Evolutionary conservation across 2,888 invertebrate genomes (phyloP).

Genomic region (Xanthorhoe spadicearia): DNA sequence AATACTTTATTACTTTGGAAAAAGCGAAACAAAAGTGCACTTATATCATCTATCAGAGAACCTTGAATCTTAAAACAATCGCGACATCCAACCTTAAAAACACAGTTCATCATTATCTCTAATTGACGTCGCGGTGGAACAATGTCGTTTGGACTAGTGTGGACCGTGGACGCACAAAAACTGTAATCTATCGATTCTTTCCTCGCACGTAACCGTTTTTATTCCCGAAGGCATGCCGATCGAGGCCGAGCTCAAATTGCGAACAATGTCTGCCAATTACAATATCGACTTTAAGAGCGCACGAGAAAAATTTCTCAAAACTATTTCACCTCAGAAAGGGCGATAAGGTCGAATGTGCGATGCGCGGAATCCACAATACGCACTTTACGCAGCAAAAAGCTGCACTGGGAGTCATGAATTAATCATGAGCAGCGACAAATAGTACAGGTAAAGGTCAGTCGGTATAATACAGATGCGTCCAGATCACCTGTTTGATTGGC

Average conservation of each 20-base stretch:
- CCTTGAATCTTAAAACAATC: slow-evolving; percentile 59
- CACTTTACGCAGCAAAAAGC: slow-evolving; percentile 72
- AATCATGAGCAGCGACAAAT: slow-evolving; percentile 79
- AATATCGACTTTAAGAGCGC: slow-evolving; percentile 68
- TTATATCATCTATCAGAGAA: slow-evolving; percentile 49
- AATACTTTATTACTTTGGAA: slow-evolving; percentile 35
- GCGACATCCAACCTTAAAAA: slow-evolving; percentile 62
- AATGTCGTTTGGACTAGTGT: slow-evolving; percentile 73
- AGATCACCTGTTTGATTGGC: slow-evolving; percentile 70
- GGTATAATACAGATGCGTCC: slow-evolving; percentile 71
- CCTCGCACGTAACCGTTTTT: slow-evolving; percentile 74
- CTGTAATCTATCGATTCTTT: slow-evolving; percentile 78
- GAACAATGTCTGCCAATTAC: slow-evolving; percentile 65
- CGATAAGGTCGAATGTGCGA: slow-evolving; percentile 49
- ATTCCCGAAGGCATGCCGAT: slow-evolving; percentile 70
- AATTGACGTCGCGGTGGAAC: slow-evolving; percentile 76
- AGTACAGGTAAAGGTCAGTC: slow-evolving; percentile 77
- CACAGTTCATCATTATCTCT: slow-evolving; percentile 77
- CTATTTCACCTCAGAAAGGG: slow-evolving; percentile 44
- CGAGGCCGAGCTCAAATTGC: slow-evolving; percentile 64
- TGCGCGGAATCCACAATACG: slow-evolving; percentile 58
- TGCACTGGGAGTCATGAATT: slow-evolving; percentile 69
- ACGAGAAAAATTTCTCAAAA: slow-evolving; percentile 49
- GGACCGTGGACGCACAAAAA: slow-evolving; percentile 63
- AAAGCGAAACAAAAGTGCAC: slow-evolving; percentile 38